Evolutionary conservation across 1,140 invertebrate species (phyloP).

Genomic region (Psix sp.): DNA sequence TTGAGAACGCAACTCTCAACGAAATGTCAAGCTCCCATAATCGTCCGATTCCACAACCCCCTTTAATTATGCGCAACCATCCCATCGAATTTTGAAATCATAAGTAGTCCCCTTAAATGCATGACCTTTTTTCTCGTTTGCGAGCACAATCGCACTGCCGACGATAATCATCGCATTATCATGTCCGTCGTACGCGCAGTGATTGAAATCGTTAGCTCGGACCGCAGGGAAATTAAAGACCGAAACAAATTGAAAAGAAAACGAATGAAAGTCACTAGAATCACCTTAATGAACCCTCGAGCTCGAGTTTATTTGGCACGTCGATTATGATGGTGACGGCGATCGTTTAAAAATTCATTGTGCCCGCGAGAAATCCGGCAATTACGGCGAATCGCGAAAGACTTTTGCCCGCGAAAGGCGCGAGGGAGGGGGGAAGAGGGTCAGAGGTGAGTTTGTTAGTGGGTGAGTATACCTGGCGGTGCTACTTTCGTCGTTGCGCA

Average conservation of each 20-base stretch:
- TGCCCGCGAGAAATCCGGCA: conserved; percentile 52
- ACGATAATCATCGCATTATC: conserved; percentile 35
- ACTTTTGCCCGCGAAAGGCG: conserved; percentile 24
- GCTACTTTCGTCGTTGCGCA: conserved; percentile 57
- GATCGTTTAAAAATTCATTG: conserved; percentile 51
- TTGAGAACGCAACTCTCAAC: too few species aligned
- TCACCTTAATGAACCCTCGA: conserved; percentile 33
- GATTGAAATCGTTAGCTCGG: conserved; percentile 15
- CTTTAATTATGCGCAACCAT: too few species aligned
- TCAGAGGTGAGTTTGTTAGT: conserved; percentile 60
- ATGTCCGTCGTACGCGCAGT: conserved; percentile 1
- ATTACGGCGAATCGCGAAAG: conserved; percentile 50
- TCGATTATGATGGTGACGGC: conserved; percentile 40
- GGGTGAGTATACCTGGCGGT: conserved; percentile 55
- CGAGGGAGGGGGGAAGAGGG: conserved; percentile 32
- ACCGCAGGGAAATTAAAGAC: conserved; percentile 16
- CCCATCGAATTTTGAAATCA: too few species aligned
- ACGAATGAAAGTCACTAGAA: conserved; percentile 42
- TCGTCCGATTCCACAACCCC: too few species aligned
- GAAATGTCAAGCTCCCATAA: too few species aligned
- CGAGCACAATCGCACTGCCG: conserved; percentile 12
- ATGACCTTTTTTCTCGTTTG: background rate
- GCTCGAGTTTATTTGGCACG: conserved; percentile 33
- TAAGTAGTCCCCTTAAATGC: background rate
- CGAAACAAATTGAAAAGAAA: conserved; percentile 43